Conservation (phyloP, 30 jellyfish, hydroid and myxozoan genomes). For the Aurelia sp. region DNA sequence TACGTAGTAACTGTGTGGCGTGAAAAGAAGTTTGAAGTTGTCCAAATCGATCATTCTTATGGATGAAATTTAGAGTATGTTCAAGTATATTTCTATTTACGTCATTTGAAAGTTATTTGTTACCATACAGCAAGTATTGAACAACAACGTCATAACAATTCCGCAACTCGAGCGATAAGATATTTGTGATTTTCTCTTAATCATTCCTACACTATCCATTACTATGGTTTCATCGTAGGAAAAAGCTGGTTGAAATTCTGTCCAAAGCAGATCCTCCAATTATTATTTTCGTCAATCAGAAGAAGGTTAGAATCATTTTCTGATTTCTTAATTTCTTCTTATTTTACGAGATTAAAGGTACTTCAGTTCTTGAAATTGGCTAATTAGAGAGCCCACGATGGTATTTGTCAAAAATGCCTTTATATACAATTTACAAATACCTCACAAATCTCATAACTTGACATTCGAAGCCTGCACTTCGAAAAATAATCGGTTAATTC, state of each 20-base stretch:
- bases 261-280: conserved; percentile 95
- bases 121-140: no score
- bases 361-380: no score
- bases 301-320: conserved; percentile 73
- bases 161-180: no score
- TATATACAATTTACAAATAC: no score
- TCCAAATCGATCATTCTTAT: no score
- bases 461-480: not conserved
- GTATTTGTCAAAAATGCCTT: no score
- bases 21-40: no score
- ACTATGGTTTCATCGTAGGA: conserved; percentile 51
- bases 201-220: not conserved
- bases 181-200: not conserved
- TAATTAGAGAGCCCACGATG: not conserved
- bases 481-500: not conserved
- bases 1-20: no score
- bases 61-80: no score
- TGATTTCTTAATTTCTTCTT: not conserved
- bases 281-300: conserved; percentile 95
- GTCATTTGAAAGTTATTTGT: no score
- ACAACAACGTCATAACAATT: no score
- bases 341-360: not conserved
- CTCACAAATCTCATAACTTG: not conserved
- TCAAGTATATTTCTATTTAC: no score
- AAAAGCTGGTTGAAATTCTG: conserved; percentile 82